Base-by-base conservation (phyloP, 2,797 vertebrate species). In the Tragelaphus eurycerus region DNA sequence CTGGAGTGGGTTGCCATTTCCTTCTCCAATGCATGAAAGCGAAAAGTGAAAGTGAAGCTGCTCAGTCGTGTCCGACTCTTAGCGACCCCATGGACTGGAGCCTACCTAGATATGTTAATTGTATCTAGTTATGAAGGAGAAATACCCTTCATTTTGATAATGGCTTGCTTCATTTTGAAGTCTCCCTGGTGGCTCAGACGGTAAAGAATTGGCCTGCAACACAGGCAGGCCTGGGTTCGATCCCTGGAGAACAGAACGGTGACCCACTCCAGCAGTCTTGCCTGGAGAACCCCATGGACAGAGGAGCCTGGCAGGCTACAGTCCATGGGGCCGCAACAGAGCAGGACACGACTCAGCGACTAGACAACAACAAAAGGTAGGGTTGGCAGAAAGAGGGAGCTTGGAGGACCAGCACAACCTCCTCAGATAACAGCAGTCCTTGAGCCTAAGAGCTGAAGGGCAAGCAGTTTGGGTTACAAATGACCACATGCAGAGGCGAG, bases 121-220 rank as follows among this genome's bases (percentile, higher is more conserved):
- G 46, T 27, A 38, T 17, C 15, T 29, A 34, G 21, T 86, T 89
- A 76, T 3, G 5, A 93, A 87, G 82, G 29, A 83, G 43, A 89
- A 86, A 89, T 46, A 52, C 29, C 48, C 50, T 94, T 43, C 31
- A 14, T 74, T 95, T 64, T 86, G 48, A 59, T 89, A 67, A 59
- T 2, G 4, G 52, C 60, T 93, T 50, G 64, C 55, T 71, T 71
- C 64, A 71, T 38, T 71, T 11, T 21, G 64, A 71, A 59, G n/a
- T 71, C 64, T 38, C 64, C n/a, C 64, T 71, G n/a, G 64, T 71
- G n/a, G n/a, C 19, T 38, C 64, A 71, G n/a, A 38, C 4, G 4
- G 64, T 21, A 71, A 71, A 71, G n/a, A 71, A 71, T 6, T 71
- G 64, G n/a, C 64, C 64, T 67, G n/a, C 2, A 67, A 67, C 3